Evolutionary conservation across 2,888 invertebrate species (phyloP), one percentile per base, ranked within the genome.

Genomic region (Drosophila falleni): DNA sequence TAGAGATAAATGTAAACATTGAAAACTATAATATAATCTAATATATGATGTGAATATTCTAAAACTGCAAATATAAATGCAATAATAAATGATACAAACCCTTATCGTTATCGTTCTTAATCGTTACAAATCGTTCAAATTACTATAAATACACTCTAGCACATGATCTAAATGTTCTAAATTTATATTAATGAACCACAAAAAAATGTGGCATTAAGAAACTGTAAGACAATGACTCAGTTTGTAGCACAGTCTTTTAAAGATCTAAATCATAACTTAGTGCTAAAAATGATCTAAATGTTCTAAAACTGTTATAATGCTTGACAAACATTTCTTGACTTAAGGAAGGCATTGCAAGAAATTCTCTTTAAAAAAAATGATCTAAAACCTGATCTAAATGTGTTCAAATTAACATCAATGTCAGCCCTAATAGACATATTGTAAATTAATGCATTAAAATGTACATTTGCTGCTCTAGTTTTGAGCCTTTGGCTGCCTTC

Each of bases 401-500:
- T 47, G 5, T 5, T 5, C 15, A 47, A 47, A 16, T 47, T 31
- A 47, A 15, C 31, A 31, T 15, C 16, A 60, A 11, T 13, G n/a
- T 33, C 49, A 54, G 9, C 13, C 13, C 16, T 41, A 49, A 53
- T 13, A 19, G 33, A n/a, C 56, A 16, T 5, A 35, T n/a, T 23
- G 59, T 63, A 55, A 75, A 56, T 54, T 59, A 75, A 66, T 46
- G 42, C 62, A 71, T 63, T 68, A 42, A 68, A 62, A 39, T 44
- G 37, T 72, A 44, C 29, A 44, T 56, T 49, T 49, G n/a, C 41
- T 69, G 72, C 39, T 59, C 63, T 56, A 69, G 63, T 76, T 78
- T 63, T 69, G 44, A 44, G 35, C 26, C 49, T 35, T 50, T 33
- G 13, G 16, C 31, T 47, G n/a, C 11, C 29, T 29, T 29, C 6